phyloP scores from a whole-genome alignment of 2,888 invertebrate genomes.

The Eutolmus rufibarbis region DNA sequence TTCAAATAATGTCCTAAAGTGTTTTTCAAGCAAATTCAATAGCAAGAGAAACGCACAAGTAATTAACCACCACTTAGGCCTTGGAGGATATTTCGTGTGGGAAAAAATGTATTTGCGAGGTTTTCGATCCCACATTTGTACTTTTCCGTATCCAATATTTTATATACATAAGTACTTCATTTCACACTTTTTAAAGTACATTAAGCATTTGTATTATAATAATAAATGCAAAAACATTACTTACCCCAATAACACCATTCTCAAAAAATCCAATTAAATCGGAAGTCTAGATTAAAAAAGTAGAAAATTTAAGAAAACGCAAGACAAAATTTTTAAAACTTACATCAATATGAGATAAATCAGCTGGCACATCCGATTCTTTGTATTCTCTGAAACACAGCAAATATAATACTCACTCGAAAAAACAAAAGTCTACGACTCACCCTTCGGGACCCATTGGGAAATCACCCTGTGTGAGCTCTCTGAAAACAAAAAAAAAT shows the following conservation, averaged over 20 bases:
- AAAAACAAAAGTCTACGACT: neutral
- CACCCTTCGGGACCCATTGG: neutral
- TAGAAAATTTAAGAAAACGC: neutral
- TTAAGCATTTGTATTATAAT: neutral
- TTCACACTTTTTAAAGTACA: neutral
- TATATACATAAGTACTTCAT: neutral
- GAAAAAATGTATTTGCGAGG: too few species aligned
- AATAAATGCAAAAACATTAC: neutral
- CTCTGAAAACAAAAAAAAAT: neutral
- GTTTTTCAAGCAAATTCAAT: neutral
- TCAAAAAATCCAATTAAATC: neutral
- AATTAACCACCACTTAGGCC: neutral
- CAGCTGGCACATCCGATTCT: neutral
- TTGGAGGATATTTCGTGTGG: neutral
- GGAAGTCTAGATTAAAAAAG: neutral
- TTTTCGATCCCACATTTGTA: neutral
- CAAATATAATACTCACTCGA: neutral
- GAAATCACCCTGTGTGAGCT: neutral
- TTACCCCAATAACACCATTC: neutral
- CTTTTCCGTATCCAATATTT: neutral
- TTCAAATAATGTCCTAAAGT: neutral
- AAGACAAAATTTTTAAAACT: neutral
- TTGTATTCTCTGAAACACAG: neutral
- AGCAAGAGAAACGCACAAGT: neutral
- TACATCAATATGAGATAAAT: neutral